phyloP scores from a whole-genome alignment of 2,888 invertebrate species.

The Pachymerium ferrugineum region DNA sequence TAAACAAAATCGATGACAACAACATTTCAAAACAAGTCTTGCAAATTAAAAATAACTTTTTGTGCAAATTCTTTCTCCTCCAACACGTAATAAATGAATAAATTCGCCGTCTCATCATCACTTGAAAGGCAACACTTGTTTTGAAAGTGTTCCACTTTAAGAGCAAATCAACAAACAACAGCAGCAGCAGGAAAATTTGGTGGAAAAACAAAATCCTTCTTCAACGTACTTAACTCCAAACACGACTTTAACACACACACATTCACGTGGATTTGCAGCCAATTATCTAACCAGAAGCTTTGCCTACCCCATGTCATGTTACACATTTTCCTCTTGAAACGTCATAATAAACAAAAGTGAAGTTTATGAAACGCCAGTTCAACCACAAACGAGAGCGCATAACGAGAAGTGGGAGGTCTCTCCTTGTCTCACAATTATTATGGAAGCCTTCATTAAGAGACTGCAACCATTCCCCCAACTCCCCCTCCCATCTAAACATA shows the following conservation, averaged over 20 bases:
- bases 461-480: not conserved
- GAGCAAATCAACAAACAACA: no score
- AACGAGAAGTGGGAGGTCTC: conserved; percentile 24
- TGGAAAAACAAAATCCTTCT: not conserved
- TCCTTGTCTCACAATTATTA: conserved; percentile 22
- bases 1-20: no score
- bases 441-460: conserved; percentile 23
- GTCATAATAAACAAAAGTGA: conserved; percentile 25
- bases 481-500: not conserved
- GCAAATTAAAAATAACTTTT: no score
- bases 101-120: no score
- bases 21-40: no score
- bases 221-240: not conserved
- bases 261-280: conserved; percentile 1
- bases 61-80: no score
- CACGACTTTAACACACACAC: not conserved
- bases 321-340: not conserved
- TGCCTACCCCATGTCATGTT: conserved; percentile 12
- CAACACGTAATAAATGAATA: no score
- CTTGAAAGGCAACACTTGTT: no score
- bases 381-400: conserved; percentile 25
- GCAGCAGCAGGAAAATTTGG: no score
- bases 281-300: conserved; percentile 11
- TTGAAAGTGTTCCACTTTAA: no score
- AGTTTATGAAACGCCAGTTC: conserved; percentile 25